Conservation (phyloP, 2,888 invertebrate species). For the Lampropteryx suffumata region DNA sequence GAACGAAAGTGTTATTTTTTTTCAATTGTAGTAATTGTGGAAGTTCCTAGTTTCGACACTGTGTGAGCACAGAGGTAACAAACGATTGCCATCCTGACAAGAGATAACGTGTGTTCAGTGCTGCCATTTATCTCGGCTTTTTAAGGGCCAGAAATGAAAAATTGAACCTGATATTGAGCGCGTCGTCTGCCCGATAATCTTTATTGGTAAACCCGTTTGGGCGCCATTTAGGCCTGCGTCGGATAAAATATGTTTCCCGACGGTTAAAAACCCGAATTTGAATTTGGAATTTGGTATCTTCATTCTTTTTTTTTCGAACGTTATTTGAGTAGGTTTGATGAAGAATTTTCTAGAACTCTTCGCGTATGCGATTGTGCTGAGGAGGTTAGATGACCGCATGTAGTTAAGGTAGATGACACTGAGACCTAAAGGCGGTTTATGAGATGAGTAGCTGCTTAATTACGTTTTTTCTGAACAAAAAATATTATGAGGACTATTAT, state of each 20-base stretch:
- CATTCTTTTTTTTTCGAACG: background rate
- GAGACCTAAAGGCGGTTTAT: constrained; percentile 1
- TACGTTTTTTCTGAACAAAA: constrained; percentile 14
- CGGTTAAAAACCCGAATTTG: constrained; percentile 11
- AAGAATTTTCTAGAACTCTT: background rate
- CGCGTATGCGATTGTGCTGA: too few species aligned
- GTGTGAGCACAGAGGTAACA: constrained; percentile 26
- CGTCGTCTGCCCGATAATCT: constrained; percentile 42
- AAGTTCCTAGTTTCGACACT: constrained; percentile 2
- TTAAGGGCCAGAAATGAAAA: constrained; percentile 43
- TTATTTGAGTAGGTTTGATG: background rate
- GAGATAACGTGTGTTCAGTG: constrained; percentile 26
- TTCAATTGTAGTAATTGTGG: too few species aligned
- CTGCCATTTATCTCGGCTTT: constrained; percentile 35
- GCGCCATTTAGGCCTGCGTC: constrained; percentile 22
- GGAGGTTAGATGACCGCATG: too few species aligned
- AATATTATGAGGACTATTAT: constrained; percentile 61
- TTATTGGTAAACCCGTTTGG: constrained; percentile 38
- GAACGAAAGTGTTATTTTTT: too few species aligned
- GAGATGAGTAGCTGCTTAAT: constrained; percentile 1
- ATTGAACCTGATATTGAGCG: constrained; percentile 43
- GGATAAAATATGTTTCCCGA: constrained; percentile 14
- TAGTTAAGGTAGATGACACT: background rate
- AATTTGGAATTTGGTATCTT: constrained; percentile 7
- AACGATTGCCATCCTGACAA: constrained; percentile 29